phyloP scores from a whole-genome alignment of 1,140 invertebrate species.

The Anastrepha ludens region DNA sequence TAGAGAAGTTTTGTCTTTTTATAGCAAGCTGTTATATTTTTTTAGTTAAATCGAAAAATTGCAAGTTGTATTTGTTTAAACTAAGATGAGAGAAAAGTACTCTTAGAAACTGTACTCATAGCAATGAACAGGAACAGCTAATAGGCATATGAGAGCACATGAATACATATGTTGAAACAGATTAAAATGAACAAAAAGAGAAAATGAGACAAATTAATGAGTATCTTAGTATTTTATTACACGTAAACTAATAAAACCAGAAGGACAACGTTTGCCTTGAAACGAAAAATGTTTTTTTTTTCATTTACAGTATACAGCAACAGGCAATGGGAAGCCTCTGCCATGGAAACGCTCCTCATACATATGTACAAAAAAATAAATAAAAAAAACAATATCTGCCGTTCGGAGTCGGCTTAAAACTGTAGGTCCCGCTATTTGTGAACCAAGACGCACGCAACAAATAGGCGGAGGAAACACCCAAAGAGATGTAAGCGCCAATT shows the following conservation, averaged over 20 bases:
- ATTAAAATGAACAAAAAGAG: slow-evolving; percentile 61
- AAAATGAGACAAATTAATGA: slow-evolving; percentile 65
- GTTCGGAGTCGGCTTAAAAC: no score
- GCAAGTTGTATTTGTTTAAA: slow-evolving; percentile 66
- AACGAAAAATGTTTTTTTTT: slow-evolving; percentile 31
- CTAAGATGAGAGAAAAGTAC: slow-evolving; percentile 45
- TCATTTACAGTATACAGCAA: background rate
- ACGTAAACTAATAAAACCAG: slow-evolving; percentile 74
- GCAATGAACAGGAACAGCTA: background rate
- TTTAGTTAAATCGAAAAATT: slow-evolving; percentile 55
- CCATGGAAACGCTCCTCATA: no score
- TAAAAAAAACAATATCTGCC: no score
- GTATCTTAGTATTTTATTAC: slow-evolving; percentile 74
- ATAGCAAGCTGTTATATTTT: slow-evolving; percentile 44
- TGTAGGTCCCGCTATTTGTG: no score
- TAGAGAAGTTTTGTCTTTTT: slow-evolving; percentile 67
- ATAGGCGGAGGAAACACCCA: no score
- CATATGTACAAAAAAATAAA: no score
- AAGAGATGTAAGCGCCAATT: no score
- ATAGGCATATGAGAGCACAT: slow-evolving; percentile 22
- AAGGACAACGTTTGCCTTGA: slow-evolving; percentile 74
- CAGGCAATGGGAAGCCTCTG: no score
- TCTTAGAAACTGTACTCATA: background rate
- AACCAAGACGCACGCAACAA: no score
- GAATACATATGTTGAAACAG: slow-evolving; percentile 24